A percentile compares a stretch with the other conserved stretches of the same genome.
Evolutionary conservation across 2,888 invertebrate genomes (phyloP).

Genomic region (Suillia variegata): DNA sequence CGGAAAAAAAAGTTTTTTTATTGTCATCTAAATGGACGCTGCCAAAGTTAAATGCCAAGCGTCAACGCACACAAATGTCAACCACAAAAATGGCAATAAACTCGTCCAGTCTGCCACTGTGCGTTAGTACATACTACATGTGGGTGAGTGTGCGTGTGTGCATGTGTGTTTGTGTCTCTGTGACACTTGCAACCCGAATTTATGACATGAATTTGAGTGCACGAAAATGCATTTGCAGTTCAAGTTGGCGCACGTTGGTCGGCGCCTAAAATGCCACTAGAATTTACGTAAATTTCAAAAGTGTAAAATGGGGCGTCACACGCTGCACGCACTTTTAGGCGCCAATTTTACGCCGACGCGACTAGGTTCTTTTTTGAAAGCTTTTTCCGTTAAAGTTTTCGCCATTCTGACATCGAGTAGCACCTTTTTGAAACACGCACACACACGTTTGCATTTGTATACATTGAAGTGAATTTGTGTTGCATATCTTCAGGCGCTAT

Average conservation of each 20-base stretch:
- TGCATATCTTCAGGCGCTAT: too few species aligned
- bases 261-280: background rate
- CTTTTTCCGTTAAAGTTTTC: too few species aligned
- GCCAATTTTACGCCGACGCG: background rate
- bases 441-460: background rate
- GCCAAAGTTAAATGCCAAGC: too few species aligned
- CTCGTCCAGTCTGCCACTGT: too few species aligned
- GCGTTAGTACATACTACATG: background rate
- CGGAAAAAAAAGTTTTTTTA: background rate
- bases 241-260: background rate
- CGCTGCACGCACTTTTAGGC: background rate
- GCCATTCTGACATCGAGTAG: background rate
- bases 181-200: background rate
- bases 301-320: background rate
- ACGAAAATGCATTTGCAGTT: background rate
- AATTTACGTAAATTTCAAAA: background rate
- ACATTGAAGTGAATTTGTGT: too few species aligned
- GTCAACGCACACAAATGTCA: too few species aligned
- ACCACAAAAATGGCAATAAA: conserved; percentile 1
- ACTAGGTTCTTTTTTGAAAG: too few species aligned
- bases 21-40: conserved; percentile 1
- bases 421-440: background rate
- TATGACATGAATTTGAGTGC: background rate
- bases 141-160: background rate
- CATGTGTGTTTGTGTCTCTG: background rate